These are phyloP conservation scores for Stenopsyche tienmushanensis DNA, from an alignment of 1,140 invertebrate species.

Conservation along the genomic window DNA sequence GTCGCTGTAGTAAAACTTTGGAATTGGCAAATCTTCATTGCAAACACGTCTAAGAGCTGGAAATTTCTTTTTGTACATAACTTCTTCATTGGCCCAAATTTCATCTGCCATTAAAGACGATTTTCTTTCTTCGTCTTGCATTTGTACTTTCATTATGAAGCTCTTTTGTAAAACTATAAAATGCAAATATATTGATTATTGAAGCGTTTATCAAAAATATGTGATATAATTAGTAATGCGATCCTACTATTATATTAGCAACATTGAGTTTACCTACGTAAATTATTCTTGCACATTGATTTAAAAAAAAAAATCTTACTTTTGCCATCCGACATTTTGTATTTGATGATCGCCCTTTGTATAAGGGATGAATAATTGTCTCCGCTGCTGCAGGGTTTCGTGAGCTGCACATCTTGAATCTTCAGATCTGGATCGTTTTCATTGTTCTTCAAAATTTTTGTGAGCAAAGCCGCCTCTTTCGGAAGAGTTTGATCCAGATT, in stretches of 20 bases:
- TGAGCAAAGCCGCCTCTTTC: slow-evolving; percentile 18
- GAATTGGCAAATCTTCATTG: slow-evolving; percentile 24
- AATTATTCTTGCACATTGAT: too few species aligned
- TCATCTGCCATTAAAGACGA: slow-evolving; percentile 30
- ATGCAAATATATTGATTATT: background rate
- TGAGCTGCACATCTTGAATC: slow-evolving; percentile 43
- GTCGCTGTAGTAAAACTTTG: slow-evolving; percentile 43
- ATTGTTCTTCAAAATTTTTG: slow-evolving; percentile 42
- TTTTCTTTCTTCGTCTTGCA: slow-evolving; percentile 12
- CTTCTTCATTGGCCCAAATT: slow-evolving; percentile 44
- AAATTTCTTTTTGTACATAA: slow-evolving; percentile 43
- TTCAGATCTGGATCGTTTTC: slow-evolving; percentile 46
- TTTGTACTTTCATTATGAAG: slow-evolving; percentile 44
- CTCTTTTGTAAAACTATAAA: slow-evolving; percentile 43
- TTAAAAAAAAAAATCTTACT: too few species aligned
- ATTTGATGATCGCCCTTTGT: slow-evolving; percentile 44
- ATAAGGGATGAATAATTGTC: slow-evolving; percentile 51
- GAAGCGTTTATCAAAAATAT: too few species aligned
- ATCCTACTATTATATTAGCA: too few species aligned
- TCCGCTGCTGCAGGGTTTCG: slow-evolving; percentile 44
- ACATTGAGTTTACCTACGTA: too few species aligned
- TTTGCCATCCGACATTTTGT: slow-evolving; percentile 43
- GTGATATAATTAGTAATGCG: too few species aligned
- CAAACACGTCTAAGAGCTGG: slow-evolving; percentile 35
- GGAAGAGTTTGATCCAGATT: background rate